Conservation (phyloP, 2,888 invertebrate species). For the Stenchaetothrips biformis region DNA sequence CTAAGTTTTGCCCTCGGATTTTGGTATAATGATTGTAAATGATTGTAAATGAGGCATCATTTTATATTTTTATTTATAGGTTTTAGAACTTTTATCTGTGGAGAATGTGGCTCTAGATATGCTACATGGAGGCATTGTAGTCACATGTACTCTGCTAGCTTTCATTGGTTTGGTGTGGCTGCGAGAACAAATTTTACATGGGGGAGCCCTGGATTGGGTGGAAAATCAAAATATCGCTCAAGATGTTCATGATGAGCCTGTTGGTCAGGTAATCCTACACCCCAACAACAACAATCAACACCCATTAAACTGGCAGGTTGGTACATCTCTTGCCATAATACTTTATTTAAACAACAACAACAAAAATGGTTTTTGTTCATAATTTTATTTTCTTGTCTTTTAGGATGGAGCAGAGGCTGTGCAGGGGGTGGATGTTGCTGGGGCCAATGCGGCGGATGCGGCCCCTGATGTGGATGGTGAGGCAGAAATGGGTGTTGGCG, state of each 20-base stretch:
- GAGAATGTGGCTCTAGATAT: slow-evolving; percentile 91
- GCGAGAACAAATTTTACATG: slow-evolving; percentile 94
- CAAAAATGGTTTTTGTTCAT: slow-evolving; percentile 30
- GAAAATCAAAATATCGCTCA: slow-evolving; percentile 47
- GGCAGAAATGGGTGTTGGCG: slow-evolving; percentile 39
- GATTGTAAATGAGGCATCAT: not conserved
- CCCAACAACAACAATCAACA: slow-evolving; percentile 21
- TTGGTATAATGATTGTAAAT: slow-evolving; percentile 14
- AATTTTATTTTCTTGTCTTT: slow-evolving; percentile 6
- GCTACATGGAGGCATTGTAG: slow-evolving; percentile 94
- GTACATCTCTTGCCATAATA: too few species aligned
- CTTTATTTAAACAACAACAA: too few species aligned
- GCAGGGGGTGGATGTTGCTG: slow-evolving; percentile 44
- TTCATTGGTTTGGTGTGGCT: slow-evolving; percentile 98
- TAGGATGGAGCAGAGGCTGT: slow-evolving; percentile 45
- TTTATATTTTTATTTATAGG: slow-evolving; percentile 43
- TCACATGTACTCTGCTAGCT: slow-evolving; percentile 89
- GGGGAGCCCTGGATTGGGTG: slow-evolving; percentile 96
- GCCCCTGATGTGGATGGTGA: slow-evolving; percentile 31
- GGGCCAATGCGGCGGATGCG: slow-evolving; percentile 35
- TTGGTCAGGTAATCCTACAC: slow-evolving; percentile 9
- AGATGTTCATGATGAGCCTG: slow-evolving; percentile 30
- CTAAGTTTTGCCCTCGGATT: not conserved
- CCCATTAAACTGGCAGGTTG: not conserved
- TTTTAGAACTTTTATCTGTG: slow-evolving; percentile 86